A percentile compares a stretch with the other conserved stretches of the same genome.
Evolutionary conservation across 2,888 invertebrate genomes (phyloP).

Genomic region (Yponomeuta sedellus): DNA sequence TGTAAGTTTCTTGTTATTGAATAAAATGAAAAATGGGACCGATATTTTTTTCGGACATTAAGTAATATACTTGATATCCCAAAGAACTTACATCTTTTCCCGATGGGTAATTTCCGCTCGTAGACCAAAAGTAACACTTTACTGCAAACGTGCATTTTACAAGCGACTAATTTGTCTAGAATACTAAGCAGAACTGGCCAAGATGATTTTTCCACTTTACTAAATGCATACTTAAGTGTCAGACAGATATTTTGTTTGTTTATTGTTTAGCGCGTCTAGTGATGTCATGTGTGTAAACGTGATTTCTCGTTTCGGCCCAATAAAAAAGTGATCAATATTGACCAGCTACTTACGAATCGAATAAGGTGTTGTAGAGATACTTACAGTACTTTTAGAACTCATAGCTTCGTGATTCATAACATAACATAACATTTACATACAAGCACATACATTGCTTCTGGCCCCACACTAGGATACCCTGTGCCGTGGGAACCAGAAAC

Average conservation of each 20-base stretch:
- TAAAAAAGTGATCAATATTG: neutral
- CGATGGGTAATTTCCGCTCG: conserved; percentile 29
- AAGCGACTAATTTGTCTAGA: conserved; percentile 27
- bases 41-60: too few relatives aligned
- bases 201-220: conserved; percentile 4
- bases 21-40: too few relatives aligned
- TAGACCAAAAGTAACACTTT: conserved; percentile 39
- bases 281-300: conserved; percentile 9
- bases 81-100: conserved; percentile 39
- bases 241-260: conserved; percentile 21
- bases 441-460: too few relatives aligned
- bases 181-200: conserved; percentile 30
- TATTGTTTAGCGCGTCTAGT: conserved; percentile 9
- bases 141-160: conserved; percentile 34
- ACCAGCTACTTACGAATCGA: neutral
- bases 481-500: too few relatives aligned
- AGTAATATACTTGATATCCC: too few relatives aligned
- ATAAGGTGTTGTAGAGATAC: neutral
- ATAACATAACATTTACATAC: too few relatives aligned
- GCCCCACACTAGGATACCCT: too few relatives aligned
- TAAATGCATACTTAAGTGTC: conserved; percentile 23
- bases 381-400: too few relatives aligned
- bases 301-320: conserved; percentile 7
- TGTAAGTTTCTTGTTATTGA: too few relatives aligned
- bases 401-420: too few relatives aligned